These are phyloP conservation scores for Hirtodrosophila histrioides DNA, from an alignment of 2,888 invertebrate genomes.

Conservation along the genomic window DNA sequence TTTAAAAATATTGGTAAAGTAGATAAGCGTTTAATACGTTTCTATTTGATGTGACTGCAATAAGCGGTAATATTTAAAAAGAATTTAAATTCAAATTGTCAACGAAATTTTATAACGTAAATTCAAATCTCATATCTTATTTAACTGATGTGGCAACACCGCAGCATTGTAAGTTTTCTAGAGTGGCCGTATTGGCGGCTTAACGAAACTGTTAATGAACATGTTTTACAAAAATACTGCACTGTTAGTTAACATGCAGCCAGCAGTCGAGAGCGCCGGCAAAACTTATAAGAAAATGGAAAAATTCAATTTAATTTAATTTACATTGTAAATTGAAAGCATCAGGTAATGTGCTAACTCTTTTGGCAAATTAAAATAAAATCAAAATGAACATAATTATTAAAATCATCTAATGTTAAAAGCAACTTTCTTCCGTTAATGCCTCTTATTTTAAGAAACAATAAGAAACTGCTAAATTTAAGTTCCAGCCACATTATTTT, in stretches of 20 bases:
- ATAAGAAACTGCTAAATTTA: too few relatives aligned
- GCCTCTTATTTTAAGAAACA: too few relatives aligned
- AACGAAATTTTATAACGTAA: not conserved
- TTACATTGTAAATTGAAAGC: too few relatives aligned
- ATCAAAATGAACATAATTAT: too few relatives aligned
- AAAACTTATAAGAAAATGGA: not conserved
- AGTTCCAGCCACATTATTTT: too few relatives aligned
- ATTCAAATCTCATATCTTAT: constrained; percentile 1
- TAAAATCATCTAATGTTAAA: too few relatives aligned
- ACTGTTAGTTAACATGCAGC: not conserved
- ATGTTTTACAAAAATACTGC: not conserved
- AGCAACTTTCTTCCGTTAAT: too few relatives aligned
- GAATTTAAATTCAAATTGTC: not conserved
- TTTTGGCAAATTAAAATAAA: too few relatives aligned
- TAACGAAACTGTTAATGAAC: constrained; percentile 8
- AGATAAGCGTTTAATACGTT: not conserved
- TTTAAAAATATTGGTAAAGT: too few relatives aligned
- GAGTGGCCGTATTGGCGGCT: constrained; percentile 6
- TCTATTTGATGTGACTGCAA: not conserved
- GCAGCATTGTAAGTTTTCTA: not conserved
- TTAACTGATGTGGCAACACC: constrained; percentile 33
- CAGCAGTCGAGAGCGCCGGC: not conserved
- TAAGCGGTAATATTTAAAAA: too few relatives aligned
- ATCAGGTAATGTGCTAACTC: too few relatives aligned
- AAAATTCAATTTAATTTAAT: too few relatives aligned